These are phyloP conservation scores for Mesopsocus fuscifrons DNA, from an alignment of 2,888 invertebrate species.

Conservation along the genomic window DNA sequence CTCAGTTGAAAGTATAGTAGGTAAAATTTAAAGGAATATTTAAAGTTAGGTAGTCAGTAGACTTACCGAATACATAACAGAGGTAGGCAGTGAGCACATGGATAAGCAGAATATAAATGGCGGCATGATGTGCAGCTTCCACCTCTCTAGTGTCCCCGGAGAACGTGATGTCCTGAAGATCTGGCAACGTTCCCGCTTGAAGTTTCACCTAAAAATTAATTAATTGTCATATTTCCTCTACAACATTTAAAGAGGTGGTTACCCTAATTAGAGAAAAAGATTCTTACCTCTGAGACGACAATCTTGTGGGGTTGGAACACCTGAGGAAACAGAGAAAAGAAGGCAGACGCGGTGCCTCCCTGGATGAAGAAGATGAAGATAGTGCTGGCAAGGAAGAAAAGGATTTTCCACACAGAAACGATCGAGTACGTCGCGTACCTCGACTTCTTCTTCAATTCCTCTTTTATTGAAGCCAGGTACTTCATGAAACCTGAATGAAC, in stretches of 20 bases:
- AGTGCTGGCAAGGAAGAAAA: conserved; percentile 55
- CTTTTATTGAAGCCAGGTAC: conserved; percentile 55
- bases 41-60: too few species aligned
- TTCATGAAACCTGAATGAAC: conserved; percentile 41
- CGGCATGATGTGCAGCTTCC: conserved; percentile 47
- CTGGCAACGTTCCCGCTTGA: conserved; percentile 31
- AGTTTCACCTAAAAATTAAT: conserved; percentile 33
- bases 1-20: too few species aligned
- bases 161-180: conserved; percentile 54
- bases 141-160: conserved; percentile 57
- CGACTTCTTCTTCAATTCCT: conserved; percentile 47
- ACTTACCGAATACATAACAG: conserved; percentile 65
- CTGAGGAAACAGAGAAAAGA: conserved; percentile 52
- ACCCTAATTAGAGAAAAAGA: too few species aligned
- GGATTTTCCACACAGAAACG: conserved; percentile 80
- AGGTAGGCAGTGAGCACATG: conserved; percentile 70
- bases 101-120: conserved; percentile 55
- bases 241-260: too few species aligned
- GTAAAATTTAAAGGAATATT: too few species aligned
- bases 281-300: conserved; percentile 47
- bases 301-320: conserved; percentile 66
- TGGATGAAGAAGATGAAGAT: conserved; percentile 52
- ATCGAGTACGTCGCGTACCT: conserved; percentile 82
- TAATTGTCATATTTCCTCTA: too few species aligned
- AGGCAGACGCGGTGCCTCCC: conserved; percentile 54